Conservation (phyloP, 2,797 vertebrate genomes). For the Gouania willdenowi region DNA sequence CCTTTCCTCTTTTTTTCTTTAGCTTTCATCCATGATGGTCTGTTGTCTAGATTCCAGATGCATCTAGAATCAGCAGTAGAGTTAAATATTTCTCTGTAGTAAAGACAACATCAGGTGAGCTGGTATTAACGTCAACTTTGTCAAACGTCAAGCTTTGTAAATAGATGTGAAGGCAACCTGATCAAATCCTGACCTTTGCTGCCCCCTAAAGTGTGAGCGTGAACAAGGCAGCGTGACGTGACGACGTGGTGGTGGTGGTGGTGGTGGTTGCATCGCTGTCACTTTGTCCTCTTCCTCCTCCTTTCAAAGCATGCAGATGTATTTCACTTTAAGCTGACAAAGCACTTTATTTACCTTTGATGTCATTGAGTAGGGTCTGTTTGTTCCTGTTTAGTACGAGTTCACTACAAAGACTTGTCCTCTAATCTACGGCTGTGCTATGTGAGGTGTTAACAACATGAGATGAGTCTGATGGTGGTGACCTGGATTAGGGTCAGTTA, state of each 20-base stretch:
- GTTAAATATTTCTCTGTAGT: slow-evolving; percentile 42
- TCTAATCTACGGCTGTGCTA: too few species aligned
- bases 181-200: slow-evolving; percentile 72
- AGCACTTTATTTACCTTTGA: slow-evolving; percentile 59
- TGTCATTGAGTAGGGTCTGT: slow-evolving; percentile 50
- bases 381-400: slow-evolving; percentile 50
- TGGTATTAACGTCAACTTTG: slow-evolving; percentile 60
- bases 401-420: slow-evolving; percentile 41
- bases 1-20: slow-evolving; percentile 11
- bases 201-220: slow-evolving; percentile 66
- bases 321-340: slow-evolving; percentile 51
- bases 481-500: too few species aligned
- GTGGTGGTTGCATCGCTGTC: slow-evolving; percentile 14
- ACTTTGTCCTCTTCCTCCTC: slow-evolving; percentile 22
- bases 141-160: slow-evolving; percentile 59
- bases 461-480: too few species aligned
- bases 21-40: slow-evolving; percentile 46
- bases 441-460: too few species aligned
- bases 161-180: slow-evolving; percentile 59
- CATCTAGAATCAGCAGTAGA: slow-evolving; percentile 68
- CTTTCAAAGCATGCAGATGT: slow-evolving; percentile 39
- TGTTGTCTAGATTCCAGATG: slow-evolving; percentile 62
- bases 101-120: too few species aligned
- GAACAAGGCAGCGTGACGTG: slow-evolving; percentile 45
- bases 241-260: too few species aligned